These are phyloP conservation scores for Drosophila atripex DNA, from an alignment of 2,888 invertebrate genomes.

Conservation along the genomic window DNA sequence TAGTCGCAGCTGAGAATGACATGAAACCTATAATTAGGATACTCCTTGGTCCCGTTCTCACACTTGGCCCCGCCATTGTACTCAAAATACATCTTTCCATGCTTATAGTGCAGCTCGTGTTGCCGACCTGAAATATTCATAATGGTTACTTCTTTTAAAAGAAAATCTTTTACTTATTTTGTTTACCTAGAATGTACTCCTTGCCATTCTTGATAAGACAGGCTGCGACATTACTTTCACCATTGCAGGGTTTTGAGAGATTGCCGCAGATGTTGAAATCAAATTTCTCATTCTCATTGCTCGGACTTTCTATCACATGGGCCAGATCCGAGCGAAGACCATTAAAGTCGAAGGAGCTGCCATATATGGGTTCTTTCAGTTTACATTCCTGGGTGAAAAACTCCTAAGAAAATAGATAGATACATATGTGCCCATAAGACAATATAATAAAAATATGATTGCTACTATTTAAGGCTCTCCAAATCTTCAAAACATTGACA, in stretches of 20 bases:
- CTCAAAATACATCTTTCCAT: constrained; percentile 81
- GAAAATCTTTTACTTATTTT: too few relatives aligned
- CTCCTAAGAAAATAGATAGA: constrained; percentile 50
- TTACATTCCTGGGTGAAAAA: constrained; percentile 72
- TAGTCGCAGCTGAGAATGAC: constrained; percentile 82
- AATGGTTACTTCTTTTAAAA: background rate
- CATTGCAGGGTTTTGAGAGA: constrained; percentile 75
- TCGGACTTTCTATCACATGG: constrained; percentile 62
- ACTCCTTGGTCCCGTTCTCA: constrained; percentile 61
- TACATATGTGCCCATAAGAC: constrained; percentile 6
- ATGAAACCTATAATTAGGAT: constrained; percentile 69
- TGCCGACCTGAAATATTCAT: constrained; percentile 71
- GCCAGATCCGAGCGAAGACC: constrained; percentile 80
- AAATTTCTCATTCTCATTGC: constrained; percentile 68
- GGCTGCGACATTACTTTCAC: constrained; percentile 77
- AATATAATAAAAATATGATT: too few relatives aligned
- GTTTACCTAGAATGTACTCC: constrained; percentile 81
- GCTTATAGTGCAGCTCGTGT: constrained; percentile 76
- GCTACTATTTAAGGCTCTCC: too few relatives aligned
- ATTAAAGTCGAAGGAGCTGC: constrained; percentile 80
- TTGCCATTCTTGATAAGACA: constrained; percentile 77
- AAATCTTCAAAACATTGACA: too few relatives aligned
- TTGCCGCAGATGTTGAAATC: constrained; percentile 83
- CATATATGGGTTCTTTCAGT: constrained; percentile 82
- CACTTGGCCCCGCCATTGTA: constrained; percentile 81